Percentiles rank a stretch among this genome's conserved stretches.
Conservation (phyloP, 2,797 vertebrate genomes). For the Muraenolepis orangiensis region DNA sequence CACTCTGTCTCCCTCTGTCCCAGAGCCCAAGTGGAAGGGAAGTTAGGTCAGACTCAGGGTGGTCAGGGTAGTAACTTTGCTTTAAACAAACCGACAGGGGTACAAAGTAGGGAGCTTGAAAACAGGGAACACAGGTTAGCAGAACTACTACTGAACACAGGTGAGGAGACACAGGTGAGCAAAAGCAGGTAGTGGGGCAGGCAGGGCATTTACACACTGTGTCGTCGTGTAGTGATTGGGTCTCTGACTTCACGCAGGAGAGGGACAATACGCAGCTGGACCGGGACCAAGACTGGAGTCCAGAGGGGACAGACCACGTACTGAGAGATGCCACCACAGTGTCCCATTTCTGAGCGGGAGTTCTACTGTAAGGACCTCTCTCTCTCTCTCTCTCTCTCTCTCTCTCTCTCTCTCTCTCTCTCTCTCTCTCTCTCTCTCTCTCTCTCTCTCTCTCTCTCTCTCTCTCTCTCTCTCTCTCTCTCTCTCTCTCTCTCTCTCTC, state of each 20-base stretch:
- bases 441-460: too few species aligned
- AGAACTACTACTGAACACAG: neutral
- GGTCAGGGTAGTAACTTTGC: too few species aligned
- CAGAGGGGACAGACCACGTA: too few species aligned
- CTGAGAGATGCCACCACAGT: conserved; percentile 62
- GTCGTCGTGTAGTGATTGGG: neutral
- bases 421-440: neutral
- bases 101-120: too few species aligned
- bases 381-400: too few species aligned
- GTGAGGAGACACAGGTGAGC: neutral
- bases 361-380: conserved; percentile 56
- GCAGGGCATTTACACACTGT: too few species aligned
- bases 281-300: conserved; percentile 25
- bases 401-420: neutral
- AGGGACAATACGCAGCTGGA: conserved; percentile 30
- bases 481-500: too few species aligned
- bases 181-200: neutral
- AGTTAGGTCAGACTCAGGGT: too few species aligned
- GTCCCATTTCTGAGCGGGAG: conserved; percentile 61
- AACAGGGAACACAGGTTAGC: neutral
- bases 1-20: neutral
- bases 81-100: too few species aligned
- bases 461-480: too few species aligned
- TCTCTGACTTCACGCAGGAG: conserved; percentile 46
- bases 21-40: too few species aligned